Conservation (phyloP, 2,888 invertebrate species). For the Linnaemya vulpina region DNA sequence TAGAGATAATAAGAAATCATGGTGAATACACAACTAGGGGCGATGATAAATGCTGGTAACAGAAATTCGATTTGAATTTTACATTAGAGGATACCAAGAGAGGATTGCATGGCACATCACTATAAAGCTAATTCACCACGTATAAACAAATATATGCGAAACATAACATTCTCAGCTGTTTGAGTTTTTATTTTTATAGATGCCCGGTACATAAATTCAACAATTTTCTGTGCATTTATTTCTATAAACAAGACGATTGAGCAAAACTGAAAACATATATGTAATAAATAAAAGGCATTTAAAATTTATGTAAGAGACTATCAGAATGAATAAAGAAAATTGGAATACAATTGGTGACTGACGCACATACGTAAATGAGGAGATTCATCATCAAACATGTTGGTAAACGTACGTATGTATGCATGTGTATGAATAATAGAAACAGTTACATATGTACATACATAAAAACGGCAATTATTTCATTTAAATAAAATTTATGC, state of each 20-base stretch:
- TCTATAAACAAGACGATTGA: conserved; percentile 15
- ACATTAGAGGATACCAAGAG: too few species aligned
- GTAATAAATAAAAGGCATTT: neutral
- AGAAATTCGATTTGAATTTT: too few species aligned
- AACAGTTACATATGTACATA: too few species aligned
- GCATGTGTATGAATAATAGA: too few species aligned
- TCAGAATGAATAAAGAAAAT: too few species aligned
- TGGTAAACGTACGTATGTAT: neutral
- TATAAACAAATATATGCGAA: conserved; percentile 57
- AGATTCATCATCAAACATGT: neutral
- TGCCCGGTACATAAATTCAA: conserved; percentile 42
- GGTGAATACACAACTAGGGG: too few species aligned
- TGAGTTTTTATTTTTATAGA: conserved; percentile 45
- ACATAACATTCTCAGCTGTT: conserved; percentile 50
- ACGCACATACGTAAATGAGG: neutral
- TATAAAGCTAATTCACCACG: conserved; percentile 42
- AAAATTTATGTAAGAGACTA: neutral
- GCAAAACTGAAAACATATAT: conserved; percentile 3
- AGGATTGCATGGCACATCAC: neutral
- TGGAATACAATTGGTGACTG: too few species aligned
- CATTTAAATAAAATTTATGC: too few species aligned
- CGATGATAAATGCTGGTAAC: too few species aligned
- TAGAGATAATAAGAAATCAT: neutral
- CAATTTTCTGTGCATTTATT: conserved; percentile 35
- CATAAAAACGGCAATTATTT: too few species aligned